These are phyloP conservation scores for Tragulus kanchil DNA, from an alignment of 2,113 vertebrate species.

Conservation along the genomic window DNA sequence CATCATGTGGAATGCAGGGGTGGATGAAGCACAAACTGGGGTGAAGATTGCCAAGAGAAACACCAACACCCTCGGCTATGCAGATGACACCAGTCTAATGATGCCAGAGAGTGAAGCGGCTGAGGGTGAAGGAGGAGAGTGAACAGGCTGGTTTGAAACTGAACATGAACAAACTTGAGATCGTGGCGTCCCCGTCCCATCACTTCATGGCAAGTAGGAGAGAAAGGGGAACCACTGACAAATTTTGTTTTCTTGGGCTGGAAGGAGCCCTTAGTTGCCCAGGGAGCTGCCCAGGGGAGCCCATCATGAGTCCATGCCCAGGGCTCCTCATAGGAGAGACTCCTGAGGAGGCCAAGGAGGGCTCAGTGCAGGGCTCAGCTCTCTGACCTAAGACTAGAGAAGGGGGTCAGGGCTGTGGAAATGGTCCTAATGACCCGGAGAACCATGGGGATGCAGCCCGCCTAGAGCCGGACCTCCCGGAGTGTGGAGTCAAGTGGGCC, in stretches of 20 bases:
- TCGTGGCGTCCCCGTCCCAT: neutral
- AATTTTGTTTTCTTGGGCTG: neutral
- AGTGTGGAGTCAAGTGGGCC: neutral
- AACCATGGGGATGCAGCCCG: neutral
- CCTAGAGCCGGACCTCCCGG: neutral
- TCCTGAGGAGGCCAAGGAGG: neutral
- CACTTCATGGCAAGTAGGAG: neutral
- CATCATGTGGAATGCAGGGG: neutral
- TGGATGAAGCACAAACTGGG: neutral
- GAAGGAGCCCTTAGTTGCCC: neutral
- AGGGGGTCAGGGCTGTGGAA: neutral
- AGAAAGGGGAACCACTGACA: neutral
- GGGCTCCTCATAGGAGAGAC: rapidly evolving
- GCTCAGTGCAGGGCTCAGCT: neutral
- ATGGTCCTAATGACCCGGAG: neutral
- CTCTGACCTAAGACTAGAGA: neutral
- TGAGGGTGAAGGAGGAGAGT: neutral
- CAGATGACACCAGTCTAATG: neutral
- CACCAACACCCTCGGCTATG: neutral
- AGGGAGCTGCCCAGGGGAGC: neutral
- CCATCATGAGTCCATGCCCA: neutral
- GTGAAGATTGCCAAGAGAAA: neutral
- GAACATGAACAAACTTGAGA: neutral
- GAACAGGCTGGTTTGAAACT: neutral
- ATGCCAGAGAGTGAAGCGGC: neutral